Conservation (phyloP, 1,140 invertebrate species). For the Aphaenogaster ashmeadi region DNA sequence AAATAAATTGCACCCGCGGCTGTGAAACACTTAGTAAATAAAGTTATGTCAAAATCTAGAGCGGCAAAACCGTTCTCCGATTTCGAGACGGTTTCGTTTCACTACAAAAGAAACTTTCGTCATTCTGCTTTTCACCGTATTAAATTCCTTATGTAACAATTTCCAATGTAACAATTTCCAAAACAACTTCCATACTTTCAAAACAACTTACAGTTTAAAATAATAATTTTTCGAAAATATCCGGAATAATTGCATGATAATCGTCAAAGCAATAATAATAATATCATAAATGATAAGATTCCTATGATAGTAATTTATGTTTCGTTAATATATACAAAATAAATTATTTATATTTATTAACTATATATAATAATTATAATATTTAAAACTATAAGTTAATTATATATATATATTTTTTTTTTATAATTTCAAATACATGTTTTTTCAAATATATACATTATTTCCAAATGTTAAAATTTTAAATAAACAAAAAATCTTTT, state of each 20-base stretch:
- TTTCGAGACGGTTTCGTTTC: neutral
- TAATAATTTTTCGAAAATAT: neutral
- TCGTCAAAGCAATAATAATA: neutral
- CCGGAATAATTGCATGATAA: neutral
- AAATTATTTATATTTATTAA: too few species aligned
- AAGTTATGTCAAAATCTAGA: constrained; percentile 13
- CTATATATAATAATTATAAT: neutral
- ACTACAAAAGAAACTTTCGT: neutral
- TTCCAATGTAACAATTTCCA: neutral
- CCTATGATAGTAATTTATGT: neutral
- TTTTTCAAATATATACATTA: neutral
- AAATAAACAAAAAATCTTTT: constrained; percentile 7
- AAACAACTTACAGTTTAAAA: neutral
- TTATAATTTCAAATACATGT: neutral
- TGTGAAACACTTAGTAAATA: constrained; percentile 15
- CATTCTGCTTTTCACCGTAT: neutral
- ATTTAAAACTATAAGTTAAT: neutral
- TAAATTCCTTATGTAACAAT: neutral
- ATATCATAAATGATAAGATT: neutral
- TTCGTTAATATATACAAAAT: neutral
- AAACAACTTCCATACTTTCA: neutral
- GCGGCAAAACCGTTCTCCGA: neutral
- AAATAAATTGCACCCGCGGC: constrained; percentile 15
- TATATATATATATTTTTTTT: neutral
- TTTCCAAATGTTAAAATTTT: neutral